A percentile compares a stretch with the other conserved stretches of the same genome.
phyloP scores from a whole-genome alignment of 1,140 invertebrate species.

The Scaptodrosophila lebanonensis region DNA sequence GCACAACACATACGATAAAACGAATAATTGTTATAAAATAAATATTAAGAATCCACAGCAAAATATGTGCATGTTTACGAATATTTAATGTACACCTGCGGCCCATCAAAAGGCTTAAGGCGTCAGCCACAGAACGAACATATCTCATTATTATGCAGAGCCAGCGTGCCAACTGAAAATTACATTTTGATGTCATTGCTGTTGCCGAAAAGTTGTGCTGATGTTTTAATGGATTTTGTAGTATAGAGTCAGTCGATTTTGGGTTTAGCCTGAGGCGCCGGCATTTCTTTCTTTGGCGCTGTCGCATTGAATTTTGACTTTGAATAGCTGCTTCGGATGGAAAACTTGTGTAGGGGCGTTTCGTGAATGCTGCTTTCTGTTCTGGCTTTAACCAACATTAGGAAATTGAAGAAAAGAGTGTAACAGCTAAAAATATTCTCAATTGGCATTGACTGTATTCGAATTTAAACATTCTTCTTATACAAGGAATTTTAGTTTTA shows the following conservation, averaged over 20 bases:
- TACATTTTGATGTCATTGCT: constrained; percentile 64
- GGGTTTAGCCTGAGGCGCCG: constrained; percentile 23
- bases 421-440: too few relatives aligned
- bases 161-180: constrained; percentile 61
- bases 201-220: constrained; percentile 61
- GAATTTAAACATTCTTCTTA: too few relatives aligned
- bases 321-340: constrained; percentile 33
- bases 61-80: constrained; percentile 2
- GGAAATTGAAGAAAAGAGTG: too few relatives aligned
- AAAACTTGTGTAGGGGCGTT: not conserved
- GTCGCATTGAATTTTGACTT: constrained; percentile 48
- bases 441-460: too few relatives aligned
- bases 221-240: constrained; percentile 71
- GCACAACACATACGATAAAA: too few relatives aligned
- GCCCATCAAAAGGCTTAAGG: constrained; percentile 31
- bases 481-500: too few relatives aligned
- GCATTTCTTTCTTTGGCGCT: constrained; percentile 7
- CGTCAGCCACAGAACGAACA: not conserved
- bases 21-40: constrained; percentile 29
- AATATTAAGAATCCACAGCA: constrained; percentile 1
- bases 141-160: constrained; percentile 62
- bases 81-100: too few relatives aligned
- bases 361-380: constrained; percentile 27
- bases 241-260: constrained; percentile 58
- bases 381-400: too few relatives aligned